Conservation (phyloP, 1,140 invertebrate genomes). For the Saccostrea echinata region DNA sequence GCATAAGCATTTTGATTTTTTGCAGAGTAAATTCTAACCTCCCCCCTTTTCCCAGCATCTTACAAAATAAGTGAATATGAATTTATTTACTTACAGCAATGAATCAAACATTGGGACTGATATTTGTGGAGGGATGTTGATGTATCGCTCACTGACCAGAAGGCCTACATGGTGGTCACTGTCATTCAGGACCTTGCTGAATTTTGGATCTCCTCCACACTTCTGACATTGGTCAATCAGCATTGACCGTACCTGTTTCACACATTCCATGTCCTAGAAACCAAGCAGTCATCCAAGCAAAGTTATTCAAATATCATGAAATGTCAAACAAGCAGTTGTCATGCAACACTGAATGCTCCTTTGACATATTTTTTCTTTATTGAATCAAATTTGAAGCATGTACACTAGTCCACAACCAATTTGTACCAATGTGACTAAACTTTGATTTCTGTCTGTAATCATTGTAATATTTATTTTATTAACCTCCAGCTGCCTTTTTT, state of each 20-base stretch:
- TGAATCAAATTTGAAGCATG: neutral
- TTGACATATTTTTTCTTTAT: neutral
- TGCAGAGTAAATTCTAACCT: too few relatives aligned
- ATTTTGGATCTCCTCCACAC: conserved; percentile 80
- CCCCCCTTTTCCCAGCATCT: too few relatives aligned
- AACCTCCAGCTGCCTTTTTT: too few relatives aligned
- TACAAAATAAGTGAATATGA: too few relatives aligned
- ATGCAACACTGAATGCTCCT: neutral
- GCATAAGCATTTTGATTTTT: too few relatives aligned
- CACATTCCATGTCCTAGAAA: conserved; percentile 79
- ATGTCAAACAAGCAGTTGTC: too few relatives aligned
- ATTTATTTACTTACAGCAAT: conserved; percentile 82
- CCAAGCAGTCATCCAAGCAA: neutral
- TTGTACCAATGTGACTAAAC: neutral
- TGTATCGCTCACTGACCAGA: conserved; percentile 89
- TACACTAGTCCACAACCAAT: neutral
- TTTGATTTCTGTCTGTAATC: too few relatives aligned
- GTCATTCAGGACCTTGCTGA: conserved; percentile 81
- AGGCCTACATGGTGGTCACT: conserved; percentile 83
- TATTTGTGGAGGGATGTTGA: conserved; percentile 93
- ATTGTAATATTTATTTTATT: too few relatives aligned
- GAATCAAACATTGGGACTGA: conserved; percentile 89
- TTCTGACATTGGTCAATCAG: conserved; percentile 83
- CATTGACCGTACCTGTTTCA: conserved; percentile 84
- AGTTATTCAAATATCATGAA: too few relatives aligned